Percentiles rank a stretch among this genome's conserved stretches.
Evolutionary conservation across 2,113 vertebrate genomes (phyloP).

Genomic region (Cricetomys ansorgei): DNA sequence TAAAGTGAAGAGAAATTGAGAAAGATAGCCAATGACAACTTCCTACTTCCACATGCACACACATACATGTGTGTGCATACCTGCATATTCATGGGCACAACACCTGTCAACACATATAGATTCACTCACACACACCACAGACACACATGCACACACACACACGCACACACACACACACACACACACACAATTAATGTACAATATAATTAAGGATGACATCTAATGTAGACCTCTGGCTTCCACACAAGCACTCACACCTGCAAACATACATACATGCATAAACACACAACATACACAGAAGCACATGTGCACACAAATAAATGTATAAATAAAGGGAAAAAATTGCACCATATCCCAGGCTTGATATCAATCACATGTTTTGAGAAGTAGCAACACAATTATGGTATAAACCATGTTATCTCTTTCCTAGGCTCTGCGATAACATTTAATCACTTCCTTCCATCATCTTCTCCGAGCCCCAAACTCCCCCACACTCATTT

Average conservation of each 20-base stretch:
- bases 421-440: not conserved
- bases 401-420: not conserved
- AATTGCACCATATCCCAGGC: not conserved
- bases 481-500: not conserved
- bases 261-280: not conserved
- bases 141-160: no score
- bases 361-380: not conserved
- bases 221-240: not conserved
- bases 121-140: not conserved
- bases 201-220: not conserved
- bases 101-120: not conserved
- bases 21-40: not conserved
- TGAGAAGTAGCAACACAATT: not conserved
- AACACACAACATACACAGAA: not conserved
- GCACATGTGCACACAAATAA: not conserved
- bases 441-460: not conserved
- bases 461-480: not conserved
- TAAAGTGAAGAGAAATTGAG: no score
- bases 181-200: not conserved
- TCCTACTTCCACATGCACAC: not conserved
- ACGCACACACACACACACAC: not conserved
- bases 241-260: not conserved
- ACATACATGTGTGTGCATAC: not conserved
- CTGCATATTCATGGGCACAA: not conserved
- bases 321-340: not conserved